Evolutionary conservation across 2,797 vertebrate genomes (phyloP).

Genomic region (Loris lydekkerianus): DNA sequence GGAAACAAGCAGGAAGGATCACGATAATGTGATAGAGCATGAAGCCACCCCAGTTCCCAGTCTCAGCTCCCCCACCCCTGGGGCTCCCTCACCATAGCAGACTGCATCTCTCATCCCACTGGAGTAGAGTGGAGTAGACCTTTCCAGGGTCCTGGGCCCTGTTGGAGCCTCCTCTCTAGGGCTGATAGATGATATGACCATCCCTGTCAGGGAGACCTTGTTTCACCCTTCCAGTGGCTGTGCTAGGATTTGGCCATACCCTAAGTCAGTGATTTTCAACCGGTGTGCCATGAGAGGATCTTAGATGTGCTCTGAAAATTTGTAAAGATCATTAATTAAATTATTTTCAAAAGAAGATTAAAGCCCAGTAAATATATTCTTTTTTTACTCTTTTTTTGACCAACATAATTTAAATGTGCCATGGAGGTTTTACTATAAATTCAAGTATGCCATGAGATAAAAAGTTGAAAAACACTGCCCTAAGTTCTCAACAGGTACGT

Average conservation of each 20-base stretch:
- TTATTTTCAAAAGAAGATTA: too few relatives aligned
- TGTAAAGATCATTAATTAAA: too few relatives aligned
- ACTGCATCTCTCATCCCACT: not conserved
- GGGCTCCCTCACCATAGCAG: not conserved
- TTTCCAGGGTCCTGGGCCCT: not conserved
- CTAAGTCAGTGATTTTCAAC: too few relatives aligned
- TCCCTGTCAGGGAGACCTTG: not conserved
- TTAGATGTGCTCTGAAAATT: too few relatives aligned
- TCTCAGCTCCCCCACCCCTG: not conserved
- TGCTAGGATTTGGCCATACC: not conserved
- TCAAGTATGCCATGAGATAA: too few relatives aligned
- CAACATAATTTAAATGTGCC: too few relatives aligned
- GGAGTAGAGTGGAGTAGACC: not conserved
- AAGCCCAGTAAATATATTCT: too few relatives aligned
- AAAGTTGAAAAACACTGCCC: too few relatives aligned
- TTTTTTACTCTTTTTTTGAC: too few relatives aligned
- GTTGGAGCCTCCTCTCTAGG: not conserved
- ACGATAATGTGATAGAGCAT: not conserved
- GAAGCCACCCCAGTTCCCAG: not conserved
- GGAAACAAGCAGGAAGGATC: not conserved
- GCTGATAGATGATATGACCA: not conserved
- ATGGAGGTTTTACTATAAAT: too few relatives aligned
- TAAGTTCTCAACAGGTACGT: not conserved
- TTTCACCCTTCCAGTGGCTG: not conserved
- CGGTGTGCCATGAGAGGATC: too few relatives aligned